Evolutionary conservation across 2,113 vertebrate genomes (phyloP), one percentile per base, ranked within the genome.

Genomic region (Rhinogobius similis): DNA sequence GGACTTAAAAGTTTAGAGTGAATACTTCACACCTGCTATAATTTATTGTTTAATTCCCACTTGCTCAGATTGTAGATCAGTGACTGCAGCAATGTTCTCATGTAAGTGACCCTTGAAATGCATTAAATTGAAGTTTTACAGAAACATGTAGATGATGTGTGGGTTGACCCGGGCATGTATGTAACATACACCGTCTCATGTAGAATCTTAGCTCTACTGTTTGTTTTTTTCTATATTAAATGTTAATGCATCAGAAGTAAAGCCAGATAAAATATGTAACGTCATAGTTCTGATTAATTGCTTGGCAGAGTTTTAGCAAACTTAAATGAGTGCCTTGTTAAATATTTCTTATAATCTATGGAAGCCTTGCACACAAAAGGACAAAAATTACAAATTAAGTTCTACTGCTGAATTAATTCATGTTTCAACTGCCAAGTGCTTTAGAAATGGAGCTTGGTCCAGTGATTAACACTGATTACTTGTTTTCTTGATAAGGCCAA

Each of bases 91-190:
- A 55, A 18, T 26, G 12, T 55, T 29, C 14, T 58, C 55, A 27
- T 52, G 5, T 18, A 58, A 29, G 11, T 29, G 13, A 9, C 5
- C 1, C 23, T 23, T 56, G 21, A 56, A 27, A 21, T 13, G 21
- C 11, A 55, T 55, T 13, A 55, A 55, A 16, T 6, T 4, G 14
- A 13, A 27, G 24, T 11, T 2, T 2, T 13, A 13, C 11, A 26
- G 4, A n/a, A 21, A 50, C n/a, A 56, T 58, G 23, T 27, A 58
- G 55, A 27, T 29, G n/a, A 50, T 61, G 13, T 43, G 5, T 58
- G n/a, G 72, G 82, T 82, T 84, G 81, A 81, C 68, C 75, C 41
- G 2, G 67, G 77, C 76, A 87, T 36, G 10, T n/a, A n/a, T 12
- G 16, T 61, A 58, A 58, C 55, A 58, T 36, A 36, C 27, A 59